Conservation (phyloP, 2,888 invertebrate species). For the Lepas anatifera region DNA sequence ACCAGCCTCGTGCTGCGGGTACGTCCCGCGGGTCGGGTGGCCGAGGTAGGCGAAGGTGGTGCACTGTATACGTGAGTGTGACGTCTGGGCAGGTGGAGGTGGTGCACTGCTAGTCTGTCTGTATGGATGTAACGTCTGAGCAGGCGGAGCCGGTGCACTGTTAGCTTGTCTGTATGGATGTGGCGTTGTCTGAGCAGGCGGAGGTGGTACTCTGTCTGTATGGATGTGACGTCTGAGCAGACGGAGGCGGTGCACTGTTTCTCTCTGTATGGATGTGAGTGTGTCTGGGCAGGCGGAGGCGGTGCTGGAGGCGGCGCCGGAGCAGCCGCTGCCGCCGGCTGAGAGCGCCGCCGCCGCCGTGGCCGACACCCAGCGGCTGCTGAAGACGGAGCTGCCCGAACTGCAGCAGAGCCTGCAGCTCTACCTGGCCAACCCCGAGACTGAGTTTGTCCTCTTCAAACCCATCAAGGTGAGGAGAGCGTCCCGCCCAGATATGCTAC, state of each 20-base stretch:
- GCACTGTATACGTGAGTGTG: too few species aligned
- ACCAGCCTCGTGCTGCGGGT: neutral
- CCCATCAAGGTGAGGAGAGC: constrained; percentile 21
- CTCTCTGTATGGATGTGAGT: neutral
- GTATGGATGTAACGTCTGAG: neutral
- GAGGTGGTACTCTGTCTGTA: too few species aligned
- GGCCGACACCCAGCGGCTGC: constrained; percentile 59
- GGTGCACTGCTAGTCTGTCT: neutral
- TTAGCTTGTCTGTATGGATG: too few species aligned
- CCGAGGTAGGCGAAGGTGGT: too few species aligned
- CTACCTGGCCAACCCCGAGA: constrained; percentile 91
- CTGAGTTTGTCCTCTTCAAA: constrained; percentile 89
- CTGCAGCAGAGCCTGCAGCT: constrained; percentile 84
- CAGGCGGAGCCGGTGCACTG: too few species aligned
- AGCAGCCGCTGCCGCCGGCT: constrained; percentile 53
- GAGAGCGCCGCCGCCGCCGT: constrained; percentile 59
- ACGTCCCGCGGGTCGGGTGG: neutral
- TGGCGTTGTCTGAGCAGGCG: too few species aligned
- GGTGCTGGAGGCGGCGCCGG: constrained; percentile 32
- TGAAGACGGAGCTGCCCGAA: constrained; percentile 64
- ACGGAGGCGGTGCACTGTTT: too few species aligned
- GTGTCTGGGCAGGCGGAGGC: constrained; percentile 16
- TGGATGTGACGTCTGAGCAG: neutral
- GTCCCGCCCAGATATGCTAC: too few species aligned
- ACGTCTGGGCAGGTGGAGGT: too few species aligned